phyloP scores from a whole-genome alignment of 2,797 vertebrate genomes.

The Forpus xanthops region DNA sequence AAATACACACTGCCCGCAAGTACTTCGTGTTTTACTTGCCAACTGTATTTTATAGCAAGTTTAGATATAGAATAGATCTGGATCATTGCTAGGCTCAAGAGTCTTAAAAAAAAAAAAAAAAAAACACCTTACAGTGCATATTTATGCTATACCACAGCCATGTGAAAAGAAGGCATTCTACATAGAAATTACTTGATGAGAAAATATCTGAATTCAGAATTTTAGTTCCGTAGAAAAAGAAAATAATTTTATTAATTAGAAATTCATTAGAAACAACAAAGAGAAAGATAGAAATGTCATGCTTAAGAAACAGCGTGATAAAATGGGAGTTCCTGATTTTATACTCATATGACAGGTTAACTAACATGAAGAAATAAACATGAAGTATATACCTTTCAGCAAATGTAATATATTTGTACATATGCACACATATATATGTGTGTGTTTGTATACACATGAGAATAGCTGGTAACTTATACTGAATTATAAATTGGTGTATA shows the following conservation, averaged over 20 bases:
- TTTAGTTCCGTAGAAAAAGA: background rate
- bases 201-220: background rate
- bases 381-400: background rate
- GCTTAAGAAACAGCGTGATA: background rate
- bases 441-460: background rate
- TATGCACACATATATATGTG: background rate
- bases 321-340: background rate
- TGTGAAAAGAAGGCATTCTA: background rate
- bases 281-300: background rate
- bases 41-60: background rate
- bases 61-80: background rate
- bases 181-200: background rate
- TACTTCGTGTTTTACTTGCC: background rate
- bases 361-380: background rate
- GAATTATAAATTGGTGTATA: background rate
- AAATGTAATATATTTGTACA: background rate
- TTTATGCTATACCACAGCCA: background rate
- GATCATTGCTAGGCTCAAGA: background rate
- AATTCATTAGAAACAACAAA: background rate
- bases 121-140: background rate
- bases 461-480: background rate
- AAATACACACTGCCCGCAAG: background rate
- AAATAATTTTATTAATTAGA: background rate
- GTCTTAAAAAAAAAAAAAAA: background rate
- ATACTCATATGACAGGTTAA: background rate